Conservation (phyloP, 2,888 invertebrate genomes). For the Ashinkailepas kermadecensis region DNA sequence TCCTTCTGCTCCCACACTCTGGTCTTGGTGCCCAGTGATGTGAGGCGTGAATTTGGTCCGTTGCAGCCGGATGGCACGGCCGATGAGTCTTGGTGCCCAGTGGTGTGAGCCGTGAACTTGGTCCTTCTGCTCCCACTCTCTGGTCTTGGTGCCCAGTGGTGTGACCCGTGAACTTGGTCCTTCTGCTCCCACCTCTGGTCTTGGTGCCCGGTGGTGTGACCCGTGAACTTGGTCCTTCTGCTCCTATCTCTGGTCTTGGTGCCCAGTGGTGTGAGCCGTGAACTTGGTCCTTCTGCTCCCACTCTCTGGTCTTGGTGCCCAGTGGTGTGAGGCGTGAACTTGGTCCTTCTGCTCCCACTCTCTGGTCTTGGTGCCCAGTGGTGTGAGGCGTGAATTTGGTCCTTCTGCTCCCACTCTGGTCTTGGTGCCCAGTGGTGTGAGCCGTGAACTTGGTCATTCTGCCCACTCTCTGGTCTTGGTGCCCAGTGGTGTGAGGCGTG, state of each 20-base stretch:
- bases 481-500: background rate
- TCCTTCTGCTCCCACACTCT: background rate
- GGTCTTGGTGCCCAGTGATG: background rate
- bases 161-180: background rate
- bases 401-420: background rate
- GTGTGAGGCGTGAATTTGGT: background rate
- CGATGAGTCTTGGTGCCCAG: slow-evolving; percentile 45
- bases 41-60: background rate
- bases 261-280: background rate
- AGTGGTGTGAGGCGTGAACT: background rate
- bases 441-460: background rate
- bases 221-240: background rate
- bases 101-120: background rate
- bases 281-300: background rate
- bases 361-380: background rate
- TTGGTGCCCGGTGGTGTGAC: background rate
- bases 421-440: background rate
- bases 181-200: too few species aligned
- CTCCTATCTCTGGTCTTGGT: too few species aligned
- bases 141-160: background rate
- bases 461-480: too few species aligned
- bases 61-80: slow-evolving; percentile 71
- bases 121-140: background rate
- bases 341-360: background rate
- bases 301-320: too few species aligned